Conservation (phyloP, 2,797 vertebrate genomes). For the Chaetodon trifasciatus region DNA sequence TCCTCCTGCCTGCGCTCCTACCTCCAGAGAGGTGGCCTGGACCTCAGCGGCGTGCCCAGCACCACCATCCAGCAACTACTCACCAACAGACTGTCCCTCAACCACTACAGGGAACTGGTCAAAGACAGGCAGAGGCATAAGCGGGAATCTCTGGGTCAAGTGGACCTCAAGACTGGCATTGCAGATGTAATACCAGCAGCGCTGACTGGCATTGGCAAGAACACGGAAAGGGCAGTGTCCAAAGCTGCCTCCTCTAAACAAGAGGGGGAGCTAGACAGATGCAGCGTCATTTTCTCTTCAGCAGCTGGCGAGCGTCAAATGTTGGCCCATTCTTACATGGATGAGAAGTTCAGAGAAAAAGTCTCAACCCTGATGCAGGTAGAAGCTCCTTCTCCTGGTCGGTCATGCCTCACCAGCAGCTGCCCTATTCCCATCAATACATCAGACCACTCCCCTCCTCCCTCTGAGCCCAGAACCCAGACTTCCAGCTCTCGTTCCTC, state of each 20-base stretch:
- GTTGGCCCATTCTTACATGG: conserved; percentile 87
- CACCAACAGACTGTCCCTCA: conserved; percentile 89
- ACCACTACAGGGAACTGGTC: conserved; percentile 80
- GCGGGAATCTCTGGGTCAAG: conserved; percentile 88
- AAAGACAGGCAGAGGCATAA: conserved; percentile 78
- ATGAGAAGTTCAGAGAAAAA: conserved; percentile 88
- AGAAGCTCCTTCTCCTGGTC: conserved; percentile 79
- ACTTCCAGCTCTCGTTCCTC: conserved; percentile 93
- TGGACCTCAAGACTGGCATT: conserved; percentile 86
- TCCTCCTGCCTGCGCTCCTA: conserved; percentile 92
- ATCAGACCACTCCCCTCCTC: conserved; percentile 89
- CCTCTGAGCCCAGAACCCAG: conserved; percentile 90
- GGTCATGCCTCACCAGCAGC: conserved; percentile 89
- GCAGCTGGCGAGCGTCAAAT: conserved; percentile 88
- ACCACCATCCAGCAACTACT: conserved; percentile 91
- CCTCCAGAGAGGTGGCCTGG: conserved; percentile 85
- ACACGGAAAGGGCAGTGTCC: conserved; percentile 84
- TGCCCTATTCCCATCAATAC: conserved; percentile 93
- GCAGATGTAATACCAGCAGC: conserved; percentile 76
- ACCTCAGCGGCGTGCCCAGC: conserved; percentile 60
- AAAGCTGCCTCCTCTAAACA: conserved; percentile 89
- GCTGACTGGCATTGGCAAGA: conserved; percentile 83
- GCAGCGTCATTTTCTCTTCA: conserved; percentile 93
- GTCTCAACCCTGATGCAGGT: conserved; percentile 66
- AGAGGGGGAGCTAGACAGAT: conserved; percentile 91